Base-by-base conservation (phyloP, 2,797 vertebrate species). In the Perodicticus potto region DNA sequence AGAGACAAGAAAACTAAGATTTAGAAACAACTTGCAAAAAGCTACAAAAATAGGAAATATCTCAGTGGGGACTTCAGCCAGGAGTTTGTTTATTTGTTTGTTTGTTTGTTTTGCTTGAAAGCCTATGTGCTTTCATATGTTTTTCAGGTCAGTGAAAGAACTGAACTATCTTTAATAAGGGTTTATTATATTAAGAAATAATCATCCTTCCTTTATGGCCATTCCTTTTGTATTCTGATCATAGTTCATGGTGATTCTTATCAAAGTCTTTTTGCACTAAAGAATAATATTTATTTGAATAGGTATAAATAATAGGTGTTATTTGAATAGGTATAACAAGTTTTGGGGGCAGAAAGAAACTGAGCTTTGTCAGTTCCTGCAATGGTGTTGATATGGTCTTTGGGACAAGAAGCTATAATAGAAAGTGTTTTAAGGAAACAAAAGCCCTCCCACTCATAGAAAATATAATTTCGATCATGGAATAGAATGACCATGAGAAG, bases 41-140 rank as follows among this genome's bases (percentile, higher is more conserved):
- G 6, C 7, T 37, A 90, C 13, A 37, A 72, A 91, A 89, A 74
- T 40, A 82, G 61, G 93, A 94, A 93, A 69, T 83, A 78, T 89
- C 55, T 91, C 70, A 86, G 9, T 82, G 65, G 45, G 61, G 40
- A 67, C 11, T 76, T 94, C 53, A 91, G 45, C 8, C 43, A 53
- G 37, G 5, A 17, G 73, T 95, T 77, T 49, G 27, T 43, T 29
- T 6, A 0, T 13, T 40, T 40, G 73, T 95, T 77, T 49, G 43
- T 43, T 61, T 12, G 29, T 65, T 45, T 74, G 40, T 65, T 65
- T 45, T 74, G 40, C 29, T 69, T 92, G 19, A 57, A 61, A 90
- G 77, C 82, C n/a, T 57, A 4, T n/a, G 65, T 92, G 29, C 11
- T 72, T 89, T 94, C 37, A 61, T 88, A 3, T 45, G 23, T 6